Base-by-base conservation (phyloP, 2,113 vertebrate genomes). In the Apus apus region DNA sequence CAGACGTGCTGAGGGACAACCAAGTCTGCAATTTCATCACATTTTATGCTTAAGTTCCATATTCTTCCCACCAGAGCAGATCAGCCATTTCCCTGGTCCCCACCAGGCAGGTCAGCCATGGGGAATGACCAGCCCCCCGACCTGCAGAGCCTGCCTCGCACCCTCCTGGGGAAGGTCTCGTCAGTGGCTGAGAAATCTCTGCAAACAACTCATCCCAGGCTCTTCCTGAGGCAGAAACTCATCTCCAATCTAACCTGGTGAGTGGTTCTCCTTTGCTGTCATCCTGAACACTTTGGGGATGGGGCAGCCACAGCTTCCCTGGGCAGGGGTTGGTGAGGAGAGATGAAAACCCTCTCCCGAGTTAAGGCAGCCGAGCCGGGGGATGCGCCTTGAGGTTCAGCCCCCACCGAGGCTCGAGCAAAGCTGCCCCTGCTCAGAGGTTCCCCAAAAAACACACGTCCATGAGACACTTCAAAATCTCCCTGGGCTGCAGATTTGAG, bases 371-470 rank as follows among this genome's bases (percentile, higher is more conserved):
- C 5, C 7, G 38, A 11, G 6, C 15, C 2, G 3, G 29, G 50
- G 38, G 5, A 13, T 25, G 32, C 2, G 2, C 68, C 11, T 45
- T 2, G 3, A 15, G 20, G 29, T 53, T 72, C 45, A 51, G 68
- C 27, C 6, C 53, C 38, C 6, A 0, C n/a, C 0, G 2, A n/a
- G n/a, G 19, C 40, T 27, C 0, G 3, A 68, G 53, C 62, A 68
- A 32, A 73, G 15, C 77, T 3, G 2, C 30, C 29, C 60, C 19
- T 11, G 1, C 58, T 72, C 19, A 5, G 34, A 30, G 26, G 57
- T 2, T 22, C 36, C 43, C 70, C n/a, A 2, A n/a, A 56, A 29
- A 2, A 3, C 4, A 1, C 0, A 0, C 2, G 36, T 3, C 48
- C 34, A 0, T 2, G 4, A 11, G 62, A 17, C 10, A 5, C 19